phyloP scores from a whole-genome alignment of 2,888 invertebrate genomes.

The Andrena marginata region DNA sequence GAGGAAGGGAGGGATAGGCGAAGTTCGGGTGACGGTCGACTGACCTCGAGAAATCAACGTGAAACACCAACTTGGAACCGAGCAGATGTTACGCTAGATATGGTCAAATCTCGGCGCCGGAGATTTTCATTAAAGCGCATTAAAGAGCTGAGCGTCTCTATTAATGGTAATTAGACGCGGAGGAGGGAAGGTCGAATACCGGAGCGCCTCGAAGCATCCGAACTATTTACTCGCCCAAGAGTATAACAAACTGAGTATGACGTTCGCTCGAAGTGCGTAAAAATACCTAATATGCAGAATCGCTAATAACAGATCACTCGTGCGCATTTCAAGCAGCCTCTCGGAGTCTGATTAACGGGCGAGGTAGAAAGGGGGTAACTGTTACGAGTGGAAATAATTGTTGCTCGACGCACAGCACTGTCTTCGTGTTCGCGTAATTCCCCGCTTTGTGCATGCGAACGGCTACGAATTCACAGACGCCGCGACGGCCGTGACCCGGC shows the following conservation, averaged over 20 bases:
- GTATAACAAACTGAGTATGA: too few relatives aligned
- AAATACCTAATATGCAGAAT: too few relatives aligned
- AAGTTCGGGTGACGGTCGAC: constrained; percentile 30
- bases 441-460: neutral
- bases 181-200: too few relatives aligned
- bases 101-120: neutral
- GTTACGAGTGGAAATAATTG: neutral
- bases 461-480: constrained; percentile 7
- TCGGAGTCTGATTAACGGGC: too few relatives aligned
- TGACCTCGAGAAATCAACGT: constrained; percentile 48
- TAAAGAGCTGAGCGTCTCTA: neutral
- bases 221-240: too few relatives aligned
- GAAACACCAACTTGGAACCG: constrained; percentile 8
- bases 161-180: neutral
- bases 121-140: constrained; percentile 3
- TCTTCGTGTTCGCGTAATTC: neutral
- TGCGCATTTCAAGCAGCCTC: too few relatives aligned
- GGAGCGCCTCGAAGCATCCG: too few relatives aligned
- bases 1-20: neutral
- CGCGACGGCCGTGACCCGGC: neutral
- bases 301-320: too few relatives aligned
- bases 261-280: too few relatives aligned
- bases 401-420: neutral
- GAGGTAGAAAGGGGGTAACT: neutral
- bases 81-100: constrained; percentile 25